Percentiles rank a stretch among this genome's conserved stretches.
Conservation (phyloP, 2,888 invertebrate species). For the Lochmaea capreae region DNA sequence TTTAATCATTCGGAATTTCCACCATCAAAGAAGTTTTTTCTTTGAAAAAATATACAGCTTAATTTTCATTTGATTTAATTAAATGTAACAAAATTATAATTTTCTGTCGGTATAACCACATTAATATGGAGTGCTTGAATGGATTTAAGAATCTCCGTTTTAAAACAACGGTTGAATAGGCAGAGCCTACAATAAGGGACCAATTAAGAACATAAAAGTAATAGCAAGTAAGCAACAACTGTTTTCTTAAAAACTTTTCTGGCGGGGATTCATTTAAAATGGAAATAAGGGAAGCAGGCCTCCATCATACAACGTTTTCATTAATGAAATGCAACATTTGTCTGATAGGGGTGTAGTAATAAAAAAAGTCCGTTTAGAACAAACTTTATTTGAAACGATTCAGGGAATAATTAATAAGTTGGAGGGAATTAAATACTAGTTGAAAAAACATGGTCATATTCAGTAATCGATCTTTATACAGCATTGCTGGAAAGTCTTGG, state of each 20-base stretch:
- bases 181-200: neutral
- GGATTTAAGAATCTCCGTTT: neutral
- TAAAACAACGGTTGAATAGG: neutral
- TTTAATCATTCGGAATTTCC: too few relatives aligned
- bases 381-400: neutral
- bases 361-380: neutral
- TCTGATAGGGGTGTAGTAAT: neutral
- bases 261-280: constrained; percentile 21
- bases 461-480: neutral
- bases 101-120: neutral
- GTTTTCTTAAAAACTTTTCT: constrained; percentile 21
- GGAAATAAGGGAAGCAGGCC: constrained; percentile 13
- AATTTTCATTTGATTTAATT: too few relatives aligned
- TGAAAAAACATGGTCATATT: neutral
- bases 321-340: constrained; percentile 17
- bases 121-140: neutral
- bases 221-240: constrained; percentile 23
- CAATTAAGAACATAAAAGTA: constrained; percentile 13
- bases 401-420: neutral
- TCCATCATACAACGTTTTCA: constrained; percentile 14
- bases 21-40: too few relatives aligned
- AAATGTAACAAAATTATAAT: too few relatives aligned
- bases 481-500: too few relatives aligned
- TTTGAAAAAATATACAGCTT: too few relatives aligned
- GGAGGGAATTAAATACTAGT: neutral